Evolutionary conservation across 2,797 vertebrate species (phyloP), one percentile per base, ranked within the genome.

Genomic region (Phrynocephalus vlangalii): DNA sequence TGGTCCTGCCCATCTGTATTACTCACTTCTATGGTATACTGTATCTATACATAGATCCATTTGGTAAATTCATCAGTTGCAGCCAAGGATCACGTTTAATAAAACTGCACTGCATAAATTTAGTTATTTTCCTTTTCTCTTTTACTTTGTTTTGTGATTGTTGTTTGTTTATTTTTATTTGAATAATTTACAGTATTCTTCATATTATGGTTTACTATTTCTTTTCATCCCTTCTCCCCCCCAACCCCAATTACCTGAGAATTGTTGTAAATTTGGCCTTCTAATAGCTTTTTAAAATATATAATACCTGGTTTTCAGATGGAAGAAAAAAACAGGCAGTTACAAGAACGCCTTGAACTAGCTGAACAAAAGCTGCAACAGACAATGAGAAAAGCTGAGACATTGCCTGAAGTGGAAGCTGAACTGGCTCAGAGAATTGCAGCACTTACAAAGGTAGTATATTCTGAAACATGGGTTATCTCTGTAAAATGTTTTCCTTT

Each of bases 331-430:
- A 99, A 99, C 96, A 96, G 99, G 87, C 99, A 99, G 95, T 96
- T 99, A 63, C 99, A 99, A 95, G 99, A 99, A 92, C 97, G 99
- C 67, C 95, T 99, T n/a, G 99, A 99, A 95, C 95, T 99, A 5
- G 99, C 99, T 0, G 99, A 99, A 92, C 99, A 99, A 97, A 99
- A 99, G 95, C 97, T 99, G 75, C 99, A 99, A 96, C 99, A 99
- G 96, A 99, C 99, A 0, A 99, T 99, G 98, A 98, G 98, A 94
- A 99, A 99, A 95, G 99, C 99, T 0, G 99, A 99, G 96, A 99
- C 99, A 2, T 97, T 99, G 90, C 99, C 99, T 0, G 99, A 99
- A 97, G 98, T 99, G 15, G 99, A 99, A 95, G 99, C 99, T 44
- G 99, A 99, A 83, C 95, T 99, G 91, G 99, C 99, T 85, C 98